phyloP scores from a whole-genome alignment of 2,113 vertebrate genomes.

The Etheostoma cragini region DNA sequence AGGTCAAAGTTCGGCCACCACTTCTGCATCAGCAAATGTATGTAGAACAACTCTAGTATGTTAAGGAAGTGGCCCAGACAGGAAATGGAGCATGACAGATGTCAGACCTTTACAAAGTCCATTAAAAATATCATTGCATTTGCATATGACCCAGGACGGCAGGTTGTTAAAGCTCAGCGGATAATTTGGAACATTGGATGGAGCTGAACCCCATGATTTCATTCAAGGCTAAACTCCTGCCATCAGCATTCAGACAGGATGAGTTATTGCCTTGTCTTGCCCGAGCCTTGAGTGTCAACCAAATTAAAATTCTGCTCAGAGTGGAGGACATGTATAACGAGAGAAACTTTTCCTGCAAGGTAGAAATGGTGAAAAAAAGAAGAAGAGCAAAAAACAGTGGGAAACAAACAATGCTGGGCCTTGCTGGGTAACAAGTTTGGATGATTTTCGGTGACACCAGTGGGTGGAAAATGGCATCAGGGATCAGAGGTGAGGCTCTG shows the following conservation, averaged over 20 bases:
- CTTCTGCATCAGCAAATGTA: background rate
- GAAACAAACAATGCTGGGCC: conserved; percentile 13
- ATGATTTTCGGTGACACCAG: conserved; percentile 30
- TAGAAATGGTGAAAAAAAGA: conserved; percentile 10
- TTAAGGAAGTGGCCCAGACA: conserved; percentile 11
- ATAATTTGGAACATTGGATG: conserved; percentile 45
- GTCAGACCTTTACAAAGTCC: conserved; percentile 59
- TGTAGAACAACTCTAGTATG: conserved; percentile 8
- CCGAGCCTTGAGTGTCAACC: conserved; percentile 45
- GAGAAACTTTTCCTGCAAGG: conserved; percentile 28
- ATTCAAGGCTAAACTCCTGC: conserved; percentile 59
- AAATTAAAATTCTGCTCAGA: conserved; percentile 56
- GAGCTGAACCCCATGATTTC: conserved; percentile 40
- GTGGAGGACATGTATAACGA: conserved; percentile 12
- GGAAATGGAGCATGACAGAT: conserved; percentile 40
- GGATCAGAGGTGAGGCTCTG: conserved; percentile 11
- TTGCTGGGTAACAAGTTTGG: background rate
- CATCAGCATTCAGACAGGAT: conserved; percentile 71
- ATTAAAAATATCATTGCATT: conserved; percentile 62
- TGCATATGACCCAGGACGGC: conserved; percentile 56
- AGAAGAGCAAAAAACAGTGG: background rate
- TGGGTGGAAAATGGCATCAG: background rate
- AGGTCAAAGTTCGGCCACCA: background rate
- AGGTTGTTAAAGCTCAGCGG: conserved; percentile 49
- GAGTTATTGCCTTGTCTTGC: conserved; percentile 59